phyloP scores from a whole-genome alignment of 2,797 vertebrate genomes.

The Acrossocheilus wenchowensis region DNA sequence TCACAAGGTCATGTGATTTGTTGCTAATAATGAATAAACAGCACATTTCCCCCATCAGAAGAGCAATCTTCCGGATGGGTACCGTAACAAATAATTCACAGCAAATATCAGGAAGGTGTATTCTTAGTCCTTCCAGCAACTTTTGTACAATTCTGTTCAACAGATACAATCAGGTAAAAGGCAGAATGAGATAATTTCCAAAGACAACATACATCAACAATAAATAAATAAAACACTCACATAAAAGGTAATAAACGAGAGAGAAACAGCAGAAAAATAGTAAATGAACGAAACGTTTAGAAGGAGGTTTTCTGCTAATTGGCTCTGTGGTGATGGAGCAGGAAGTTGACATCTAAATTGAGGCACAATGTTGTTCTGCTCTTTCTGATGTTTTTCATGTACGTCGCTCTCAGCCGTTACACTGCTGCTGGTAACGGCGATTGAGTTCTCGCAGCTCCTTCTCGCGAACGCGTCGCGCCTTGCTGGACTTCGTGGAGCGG shows the following conservation, averaged over 20 bases:
- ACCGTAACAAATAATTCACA: slow-evolving; percentile 78
- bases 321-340: slow-evolving; percentile 56
- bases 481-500: slow-evolving; percentile 96
- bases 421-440: slow-evolving; percentile 96
- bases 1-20: slow-evolving; percentile 1
- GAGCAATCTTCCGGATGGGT: slow-evolving; percentile 44
- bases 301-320: slow-evolving; percentile 35
- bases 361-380: slow-evolving; percentile 34
- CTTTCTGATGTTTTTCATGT: slow-evolving; percentile 29
- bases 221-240: slow-evolving; percentile 82
- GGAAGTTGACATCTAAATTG: slow-evolving; percentile 21
- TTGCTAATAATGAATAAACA: slow-evolving; percentile 34
- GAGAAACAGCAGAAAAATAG: slow-evolving; percentile 51
- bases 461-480: slow-evolving; percentile 90
- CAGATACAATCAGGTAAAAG: slow-evolving; percentile 79
- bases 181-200: slow-evolving; percentile 76
- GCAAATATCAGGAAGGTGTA: slow-evolving; percentile 74
- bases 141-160: slow-evolving; percentile 81
- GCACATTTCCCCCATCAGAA: slow-evolving; percentile 41
- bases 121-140: slow-evolving; percentile 67
- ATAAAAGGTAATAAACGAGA: slow-evolving; percentile 59
- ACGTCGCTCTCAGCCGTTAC: slow-evolving; percentile 82
- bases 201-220: slow-evolving; percentile 73
- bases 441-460: slow-evolving; percentile 95
- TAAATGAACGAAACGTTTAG: slow-evolving; percentile 29